phyloP scores from a whole-genome alignment of 2,888 invertebrate genomes.

The Spisula subtruncata region DNA sequence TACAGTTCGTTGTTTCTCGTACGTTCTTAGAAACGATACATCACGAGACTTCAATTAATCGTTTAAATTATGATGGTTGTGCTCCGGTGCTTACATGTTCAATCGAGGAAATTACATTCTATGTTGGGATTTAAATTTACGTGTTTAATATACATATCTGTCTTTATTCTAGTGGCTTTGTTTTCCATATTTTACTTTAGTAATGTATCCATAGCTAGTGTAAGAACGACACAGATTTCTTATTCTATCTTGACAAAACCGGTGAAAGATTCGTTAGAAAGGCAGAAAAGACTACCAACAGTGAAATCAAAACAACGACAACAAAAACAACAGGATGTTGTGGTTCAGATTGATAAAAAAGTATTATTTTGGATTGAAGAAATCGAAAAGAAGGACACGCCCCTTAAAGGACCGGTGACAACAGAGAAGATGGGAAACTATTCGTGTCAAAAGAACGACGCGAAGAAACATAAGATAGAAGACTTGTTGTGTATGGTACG shows the following conservation, averaged over 20 bases:
- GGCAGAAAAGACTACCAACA: not conserved
- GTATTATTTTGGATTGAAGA: slow-evolving; percentile 46
- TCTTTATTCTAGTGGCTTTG: not conserved
- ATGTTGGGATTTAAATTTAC: not conserved
- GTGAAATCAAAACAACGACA: not conserved
- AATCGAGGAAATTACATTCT: not conserved
- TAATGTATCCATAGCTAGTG: not conserved
- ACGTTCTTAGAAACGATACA: too few species aligned
- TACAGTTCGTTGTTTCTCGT: too few species aligned
- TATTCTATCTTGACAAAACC: not conserved
- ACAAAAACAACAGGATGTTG: slow-evolving; percentile 28
- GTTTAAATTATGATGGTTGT: too few species aligned
- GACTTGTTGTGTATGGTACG: slow-evolving; percentile 69
- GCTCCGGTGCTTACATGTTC: too few species aligned
- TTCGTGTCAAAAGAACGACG: slow-evolving; percentile 8
- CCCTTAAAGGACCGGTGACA: not conserved
- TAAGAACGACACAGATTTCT: not conserved
- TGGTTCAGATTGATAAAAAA: slow-evolving; percentile 37
- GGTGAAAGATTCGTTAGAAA: not conserved
- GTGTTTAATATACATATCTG: not conserved
- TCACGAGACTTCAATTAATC: too few species aligned
- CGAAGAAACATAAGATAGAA: slow-evolving; percentile 48
- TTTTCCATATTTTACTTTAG: not conserved
- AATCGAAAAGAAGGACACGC: slow-evolving; percentile 41
- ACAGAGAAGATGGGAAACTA: not conserved